Percentiles rank a stretch among this genome's conserved stretches.
phyloP scores from a whole-genome alignment of 2,113 vertebrate genomes.

The Seriola quinqueradiata region DNA sequence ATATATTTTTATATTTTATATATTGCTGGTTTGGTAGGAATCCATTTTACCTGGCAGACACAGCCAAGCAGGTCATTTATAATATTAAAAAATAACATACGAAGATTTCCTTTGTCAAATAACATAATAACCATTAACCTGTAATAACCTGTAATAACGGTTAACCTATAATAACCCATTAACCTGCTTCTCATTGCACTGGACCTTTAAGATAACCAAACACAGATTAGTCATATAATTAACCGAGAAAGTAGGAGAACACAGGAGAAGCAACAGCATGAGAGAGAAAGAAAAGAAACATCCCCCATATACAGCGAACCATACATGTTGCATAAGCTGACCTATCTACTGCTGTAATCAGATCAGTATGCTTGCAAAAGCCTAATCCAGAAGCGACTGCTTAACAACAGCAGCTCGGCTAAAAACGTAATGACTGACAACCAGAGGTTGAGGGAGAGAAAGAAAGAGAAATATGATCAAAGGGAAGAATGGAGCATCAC shows the following conservation, averaged over 20 bases:
- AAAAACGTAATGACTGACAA: slow-evolving; percentile 23
- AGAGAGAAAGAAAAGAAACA: slow-evolving; percentile 5
- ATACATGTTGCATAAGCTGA: slow-evolving; percentile 69
- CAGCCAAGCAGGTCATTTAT: not conserved
- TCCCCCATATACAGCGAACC: slow-evolving; percentile 48
- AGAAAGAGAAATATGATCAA: slow-evolving; percentile 38
- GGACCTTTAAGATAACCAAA: not conserved
- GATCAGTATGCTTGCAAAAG: slow-evolving; percentile 57
- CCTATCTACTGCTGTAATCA: slow-evolving; percentile 66
- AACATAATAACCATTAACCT: no score
- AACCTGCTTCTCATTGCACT: no score
- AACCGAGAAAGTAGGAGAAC: slow-evolving; percentile 17
- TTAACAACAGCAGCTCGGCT: slow-evolving; percentile 31
- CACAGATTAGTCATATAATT: slow-evolving; percentile 1
- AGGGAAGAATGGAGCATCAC: slow-evolving; percentile 27
- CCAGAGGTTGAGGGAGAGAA: slow-evolving; percentile 27
- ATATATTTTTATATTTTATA: no score
- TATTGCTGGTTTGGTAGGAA: no score
- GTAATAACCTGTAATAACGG: no score
- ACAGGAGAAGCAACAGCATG: slow-evolving; percentile 13
- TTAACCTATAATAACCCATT: no score
- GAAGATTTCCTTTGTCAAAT: not conserved
- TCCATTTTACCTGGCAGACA: not conserved
- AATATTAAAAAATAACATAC: not conserved
- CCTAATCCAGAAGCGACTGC: slow-evolving; percentile 47